These are phyloP conservation scores for Schizotus pectinicornis DNA, from an alignment of 2,888 invertebrate species.

Conservation along the genomic window DNA sequence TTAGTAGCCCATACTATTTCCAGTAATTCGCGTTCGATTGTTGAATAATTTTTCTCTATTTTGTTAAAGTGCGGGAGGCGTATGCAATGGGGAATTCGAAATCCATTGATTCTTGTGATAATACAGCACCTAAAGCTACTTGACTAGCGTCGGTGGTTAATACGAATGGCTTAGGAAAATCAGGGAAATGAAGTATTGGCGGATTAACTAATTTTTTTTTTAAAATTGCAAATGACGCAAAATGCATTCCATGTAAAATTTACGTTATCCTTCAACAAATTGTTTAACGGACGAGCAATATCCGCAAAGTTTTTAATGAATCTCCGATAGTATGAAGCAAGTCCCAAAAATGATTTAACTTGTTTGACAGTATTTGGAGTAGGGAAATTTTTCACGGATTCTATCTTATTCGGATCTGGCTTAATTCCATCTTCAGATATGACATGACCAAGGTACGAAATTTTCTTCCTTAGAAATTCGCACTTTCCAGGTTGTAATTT, in stretches of 20 bases:
- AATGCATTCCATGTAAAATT: neutral
- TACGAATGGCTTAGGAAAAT: constrained; percentile 23
- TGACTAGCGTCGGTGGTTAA: constrained; percentile 19
- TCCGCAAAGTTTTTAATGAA: constrained; percentile 25
- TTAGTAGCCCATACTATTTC: neutral
- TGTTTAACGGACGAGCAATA: constrained; percentile 18
- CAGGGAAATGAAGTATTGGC: constrained; percentile 20
- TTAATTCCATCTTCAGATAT: constrained; percentile 30
- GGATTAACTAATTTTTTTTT: constrained; percentile 16
- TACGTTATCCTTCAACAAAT: constrained; percentile 15
- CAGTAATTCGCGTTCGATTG: constrained; percentile 9
- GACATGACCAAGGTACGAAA: constrained; percentile 27
- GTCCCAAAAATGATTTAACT: constrained; percentile 18
- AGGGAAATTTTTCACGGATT: constrained; percentile 25
- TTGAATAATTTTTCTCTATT: neutral
- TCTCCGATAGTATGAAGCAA: constrained; percentile 16
- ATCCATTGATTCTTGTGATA: constrained; percentile 18
- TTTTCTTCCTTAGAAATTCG: constrained; percentile 23
- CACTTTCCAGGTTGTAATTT: constrained; percentile 33
- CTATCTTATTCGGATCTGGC: constrained; percentile 31
- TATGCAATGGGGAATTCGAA: constrained; percentile 16
- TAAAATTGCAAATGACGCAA: constrained; percentile 9
- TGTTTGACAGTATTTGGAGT: constrained; percentile 20
- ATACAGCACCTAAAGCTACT: constrained; percentile 17
- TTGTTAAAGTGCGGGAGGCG: constrained; percentile 4